Conservation (phyloP, 2,113 vertebrate genomes). For the rabbit (Oryctolagus cuniculus) region mOryCun1.1 NC_091438.1:7726501-7727000, state of each 20-base stretch:
- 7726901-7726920: neutral
- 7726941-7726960: neutral
- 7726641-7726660: neutral
- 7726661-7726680: neutral
- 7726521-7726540: no score
- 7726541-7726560: no score
- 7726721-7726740: neutral
- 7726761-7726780: neutral
- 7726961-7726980: neutral
- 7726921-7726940: conserved; percentile 8
- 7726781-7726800: neutral
- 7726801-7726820: neutral
- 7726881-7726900: neutral
- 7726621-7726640: no score
- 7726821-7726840: neutral
- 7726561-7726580: no score
- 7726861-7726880: neutral
- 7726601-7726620: no score
- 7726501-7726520: no score
- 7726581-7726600: no score
- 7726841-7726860: neutral
- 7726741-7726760: neutral
- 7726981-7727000: neutral
- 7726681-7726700: neutral
- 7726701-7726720: neutral